Evolutionary conservation across 2,888 invertebrate species (phyloP).

Genomic region (Drosophila koepferae): DNA sequence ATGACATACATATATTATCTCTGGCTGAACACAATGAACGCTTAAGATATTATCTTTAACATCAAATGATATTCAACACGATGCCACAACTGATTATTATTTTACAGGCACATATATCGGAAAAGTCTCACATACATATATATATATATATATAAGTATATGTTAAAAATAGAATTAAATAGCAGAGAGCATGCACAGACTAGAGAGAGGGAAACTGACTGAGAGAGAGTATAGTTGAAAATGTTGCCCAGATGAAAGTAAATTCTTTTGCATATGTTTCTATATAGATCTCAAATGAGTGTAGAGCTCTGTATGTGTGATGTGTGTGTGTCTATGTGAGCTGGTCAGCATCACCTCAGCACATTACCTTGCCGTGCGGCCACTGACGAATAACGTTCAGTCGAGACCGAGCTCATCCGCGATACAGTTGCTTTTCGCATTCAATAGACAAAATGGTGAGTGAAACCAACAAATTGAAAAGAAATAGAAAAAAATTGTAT

Average conservation of each 20-base stretch:
- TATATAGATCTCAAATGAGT: conserved; percentile 8
- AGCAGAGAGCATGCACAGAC: conserved; percentile 21
- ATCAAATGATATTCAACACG: conserved; percentile 84
- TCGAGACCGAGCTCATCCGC: conserved; percentile 86
- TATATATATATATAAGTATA: conserved; percentile 45
- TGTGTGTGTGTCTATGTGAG: conserved; percentile 44
- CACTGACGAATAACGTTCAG: conserved; percentile 84
- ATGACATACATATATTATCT: conserved; percentile 1
- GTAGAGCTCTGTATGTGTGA: conserved; percentile 3
- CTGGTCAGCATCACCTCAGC: conserved; percentile 79
- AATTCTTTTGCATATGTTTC: conserved; percentile 67
- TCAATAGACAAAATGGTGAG: conserved; percentile 89
- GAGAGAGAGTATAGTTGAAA: conserved; percentile 34
- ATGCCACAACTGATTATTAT: conserved; percentile 80
- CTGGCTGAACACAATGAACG: conserved; percentile 33
- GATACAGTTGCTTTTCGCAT: conserved; percentile 86
- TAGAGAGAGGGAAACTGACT: conserved; percentile 5
- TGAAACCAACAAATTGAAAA: conserved; percentile 37
- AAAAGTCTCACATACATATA: conserved; percentile 27
- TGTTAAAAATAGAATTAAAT: conserved; percentile 68
- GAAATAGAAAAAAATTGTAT: neutral
- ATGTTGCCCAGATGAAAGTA: conserved; percentile 77
- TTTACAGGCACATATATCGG: conserved; percentile 58
- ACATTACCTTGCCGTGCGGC: conserved; percentile 84
- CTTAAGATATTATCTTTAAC: conserved; percentile 63